Conservation (phyloP, 2,113 vertebrate species). For the Callopanchax toddi region DNA sequence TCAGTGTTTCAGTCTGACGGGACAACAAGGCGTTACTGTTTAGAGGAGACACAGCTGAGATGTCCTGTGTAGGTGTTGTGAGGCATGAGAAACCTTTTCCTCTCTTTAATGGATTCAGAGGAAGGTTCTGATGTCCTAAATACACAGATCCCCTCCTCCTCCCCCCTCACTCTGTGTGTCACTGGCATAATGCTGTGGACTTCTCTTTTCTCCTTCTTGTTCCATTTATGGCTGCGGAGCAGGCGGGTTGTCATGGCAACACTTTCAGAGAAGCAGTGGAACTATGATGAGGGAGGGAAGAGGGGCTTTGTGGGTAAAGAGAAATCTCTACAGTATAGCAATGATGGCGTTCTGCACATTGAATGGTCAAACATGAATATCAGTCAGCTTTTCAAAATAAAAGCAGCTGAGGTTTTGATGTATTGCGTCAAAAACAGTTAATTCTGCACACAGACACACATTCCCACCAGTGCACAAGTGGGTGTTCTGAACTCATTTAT, state of each 20-base stretch:
- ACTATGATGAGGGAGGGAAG: slow-evolving; percentile 6
- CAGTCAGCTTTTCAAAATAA: not conserved
- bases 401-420: too few relatives aligned
- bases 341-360: slow-evolving; percentile 2
- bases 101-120: slow-evolving; percentile 9
- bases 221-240: slow-evolving; percentile 58
- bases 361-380: not conserved
- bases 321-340: slow-evolving; percentile 19
- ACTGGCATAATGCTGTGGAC: slow-evolving; percentile 22
- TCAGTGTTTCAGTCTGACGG: slow-evolving; percentile 31
- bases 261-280: slow-evolving; percentile 21
- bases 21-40: slow-evolving; percentile 62
- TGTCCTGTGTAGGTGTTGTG: slow-evolving; percentile 42
- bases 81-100: slow-evolving; percentile 26
- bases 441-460: not conserved
- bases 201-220: slow-evolving; percentile 40
- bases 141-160: slow-evolving; percentile 13
- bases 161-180: slow-evolving; percentile 14
- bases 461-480: not conserved
- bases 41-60: slow-evolving; percentile 30
- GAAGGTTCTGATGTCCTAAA: slow-evolving; percentile 34
- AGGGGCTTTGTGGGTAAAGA: slow-evolving; percentile 26
- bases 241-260: slow-evolving; percentile 61
- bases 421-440: too few relatives aligned
- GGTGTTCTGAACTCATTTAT: slow-evolving; percentile 7